phyloP scores from a whole-genome alignment of 2,888 invertebrate genomes.

The Bruchidius siliquastri region DNA sequence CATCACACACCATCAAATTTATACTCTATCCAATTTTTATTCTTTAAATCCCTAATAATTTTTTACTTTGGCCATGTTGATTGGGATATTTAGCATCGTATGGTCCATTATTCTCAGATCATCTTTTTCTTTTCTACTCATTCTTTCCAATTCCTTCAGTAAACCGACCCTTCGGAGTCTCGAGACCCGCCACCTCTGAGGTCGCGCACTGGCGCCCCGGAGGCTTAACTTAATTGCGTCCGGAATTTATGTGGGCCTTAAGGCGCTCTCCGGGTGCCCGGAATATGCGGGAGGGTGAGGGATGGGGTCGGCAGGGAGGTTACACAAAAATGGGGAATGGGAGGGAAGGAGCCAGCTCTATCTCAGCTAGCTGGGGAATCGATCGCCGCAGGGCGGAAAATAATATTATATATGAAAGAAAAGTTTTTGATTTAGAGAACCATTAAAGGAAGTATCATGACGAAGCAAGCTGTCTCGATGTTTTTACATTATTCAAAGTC shows the following conservation, averaged over 20 bases:
- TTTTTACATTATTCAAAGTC: neutral
- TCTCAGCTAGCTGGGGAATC: neutral
- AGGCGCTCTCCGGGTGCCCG: constrained; percentile 22
- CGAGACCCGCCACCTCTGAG: constrained; percentile 4
- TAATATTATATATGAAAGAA: neutral
- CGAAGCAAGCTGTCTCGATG: neutral
- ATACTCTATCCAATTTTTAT: no score
- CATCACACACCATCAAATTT: no score
- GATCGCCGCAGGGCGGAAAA: neutral
- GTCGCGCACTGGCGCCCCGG: constrained; percentile 34
- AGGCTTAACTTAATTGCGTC: constrained; percentile 41
- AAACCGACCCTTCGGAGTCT: neutral
- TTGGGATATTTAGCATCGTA: no score
- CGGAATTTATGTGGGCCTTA: constrained; percentile 40
- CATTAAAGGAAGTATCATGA: neutral
- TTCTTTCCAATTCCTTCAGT: neutral
- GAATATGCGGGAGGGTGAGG: neutral
- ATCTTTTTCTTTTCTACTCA: neutral
- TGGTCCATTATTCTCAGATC: no score
- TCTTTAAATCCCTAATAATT: no score
- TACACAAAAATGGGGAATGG: neutral
- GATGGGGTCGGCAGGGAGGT: neutral
- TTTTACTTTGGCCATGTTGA: no score
- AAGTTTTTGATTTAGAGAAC: neutral
- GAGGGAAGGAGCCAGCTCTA: neutral